Base-by-base conservation (phyloP, 1,140 invertebrate genomes). In the Lepidotrigona ventralis region DNA sequence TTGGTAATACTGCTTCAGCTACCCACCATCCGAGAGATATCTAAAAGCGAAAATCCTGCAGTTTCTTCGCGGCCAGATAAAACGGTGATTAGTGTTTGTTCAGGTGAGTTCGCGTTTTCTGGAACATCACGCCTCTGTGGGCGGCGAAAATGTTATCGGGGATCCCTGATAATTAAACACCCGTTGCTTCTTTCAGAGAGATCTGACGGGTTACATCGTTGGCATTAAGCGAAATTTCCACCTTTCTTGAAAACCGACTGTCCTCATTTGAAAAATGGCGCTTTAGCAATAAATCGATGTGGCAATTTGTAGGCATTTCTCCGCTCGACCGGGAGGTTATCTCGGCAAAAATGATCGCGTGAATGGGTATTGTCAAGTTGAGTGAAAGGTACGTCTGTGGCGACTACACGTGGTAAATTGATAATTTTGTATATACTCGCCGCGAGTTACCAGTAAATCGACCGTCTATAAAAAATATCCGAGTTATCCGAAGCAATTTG, bases 1-100 rank as follows among this genome's bases (percentile, higher is more conserved):
- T 86, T 72, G 81, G 88, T 84, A 88, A 84, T 86, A 88, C 64
- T 9, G 19, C 58, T 23, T 29, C 58, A 46, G 39, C 29, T 26
- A 6, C 53, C 23, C 77, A 76, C 79, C 78, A 81, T 74, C 87
- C 83, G 75, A 29, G 80, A 63, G 80, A 66, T 83, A 88, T 88
- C 87, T 78, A 79, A 88, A 85, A 88, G 86, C 86, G 87, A 88
- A 64, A 88, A 83, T 85, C 73, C 69, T 85, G 79, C 87, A 80
- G 79, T 76, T n/a, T 69, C 76, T 56, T 23, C 73, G 56, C 26
- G 39, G 33, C 53, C 84, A 85, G 87, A 80, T 74, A 85, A 81
- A 81, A 53, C 79, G 46, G 79, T 70, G 80, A 87, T 87, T 87
- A 87, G 70, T 64, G 84, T 70, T 58, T 56, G 83, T 64, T 26